These are phyloP conservation scores for Hirtodrosophila duncani DNA, from an alignment of 2,888 invertebrate genomes.

Conservation along the genomic window DNA sequence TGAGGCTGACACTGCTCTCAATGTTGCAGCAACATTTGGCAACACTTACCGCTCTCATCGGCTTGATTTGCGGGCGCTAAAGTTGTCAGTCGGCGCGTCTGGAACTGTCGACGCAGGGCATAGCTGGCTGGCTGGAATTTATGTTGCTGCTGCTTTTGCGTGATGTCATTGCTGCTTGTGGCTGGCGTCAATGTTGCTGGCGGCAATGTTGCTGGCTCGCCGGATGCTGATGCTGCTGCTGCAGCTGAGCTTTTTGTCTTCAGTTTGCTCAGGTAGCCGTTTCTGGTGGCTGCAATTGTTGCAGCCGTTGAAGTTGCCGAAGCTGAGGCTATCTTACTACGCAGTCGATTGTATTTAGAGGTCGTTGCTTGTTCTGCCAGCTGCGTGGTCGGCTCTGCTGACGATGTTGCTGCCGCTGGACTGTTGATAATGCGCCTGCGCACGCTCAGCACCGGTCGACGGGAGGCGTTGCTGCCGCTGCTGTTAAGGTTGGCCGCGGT, in stretches of 20 bases:
- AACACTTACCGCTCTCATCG: conserved; percentile 66
- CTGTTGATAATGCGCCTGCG: conserved; percentile 73
- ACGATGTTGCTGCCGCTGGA: conserved; percentile 32
- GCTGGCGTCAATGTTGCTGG: conserved; percentile 43
- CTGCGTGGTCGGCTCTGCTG: conserved; percentile 37
- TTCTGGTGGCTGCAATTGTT: conserved; percentile 18
- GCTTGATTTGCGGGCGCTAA: conserved; percentile 42
- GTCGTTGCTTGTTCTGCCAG: conserved; percentile 58
- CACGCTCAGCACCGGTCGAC: conserved; percentile 75
- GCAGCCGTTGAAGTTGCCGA: conserved; percentile 35
- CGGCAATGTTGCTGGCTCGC: conserved; percentile 24
- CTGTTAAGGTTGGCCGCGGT: conserved; percentile 36
- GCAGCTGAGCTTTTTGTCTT: conserved; percentile 43
- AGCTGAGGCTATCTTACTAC: conserved; percentile 47
- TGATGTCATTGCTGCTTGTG: conserved; percentile 19
- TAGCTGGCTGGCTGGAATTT: conserved; percentile 56
- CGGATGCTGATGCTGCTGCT: conserved; percentile 22
- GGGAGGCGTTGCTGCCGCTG: conserved; percentile 54
- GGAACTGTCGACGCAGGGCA: conserved; percentile 68
- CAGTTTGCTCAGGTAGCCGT: conserved; percentile 37
- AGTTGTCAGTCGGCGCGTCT: conserved; percentile 67
- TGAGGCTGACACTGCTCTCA: neutral
- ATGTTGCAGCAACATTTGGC: conserved; percentile 1
- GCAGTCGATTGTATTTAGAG: conserved; percentile 64
- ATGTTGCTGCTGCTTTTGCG: conserved; percentile 45